Evolutionary conservation across 2,797 vertebrate species (phyloP).

Genomic region (Gorsachius magnificus): DNA sequence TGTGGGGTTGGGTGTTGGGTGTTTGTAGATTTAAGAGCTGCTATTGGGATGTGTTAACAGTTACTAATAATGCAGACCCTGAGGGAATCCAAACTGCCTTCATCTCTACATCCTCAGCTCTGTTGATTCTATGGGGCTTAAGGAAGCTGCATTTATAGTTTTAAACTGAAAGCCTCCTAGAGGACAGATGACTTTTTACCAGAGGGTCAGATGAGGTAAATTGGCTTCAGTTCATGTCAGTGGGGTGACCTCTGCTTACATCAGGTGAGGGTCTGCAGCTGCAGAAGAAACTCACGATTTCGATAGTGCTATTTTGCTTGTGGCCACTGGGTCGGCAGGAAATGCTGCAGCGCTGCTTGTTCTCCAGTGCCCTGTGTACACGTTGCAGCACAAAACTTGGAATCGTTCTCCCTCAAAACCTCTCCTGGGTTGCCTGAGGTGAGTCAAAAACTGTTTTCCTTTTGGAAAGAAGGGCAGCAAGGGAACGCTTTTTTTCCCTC

Average conservation of each 20-base stretch:
- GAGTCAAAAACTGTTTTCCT: slow-evolving; percentile 1
- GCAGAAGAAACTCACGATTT: neutral
- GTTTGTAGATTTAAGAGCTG: neutral
- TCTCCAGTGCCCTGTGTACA: neutral
- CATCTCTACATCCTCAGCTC: neutral
- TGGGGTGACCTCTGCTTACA: neutral
- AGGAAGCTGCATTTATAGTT: neutral
- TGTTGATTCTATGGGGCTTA: neutral
- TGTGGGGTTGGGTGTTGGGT: neutral
- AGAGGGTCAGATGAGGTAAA: neutral
- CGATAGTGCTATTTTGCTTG: neutral
- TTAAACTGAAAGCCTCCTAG: neutral
- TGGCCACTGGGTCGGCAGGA: neutral
- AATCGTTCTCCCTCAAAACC: neutral
- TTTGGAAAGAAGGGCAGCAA: neutral
- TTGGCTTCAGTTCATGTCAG: neutral
- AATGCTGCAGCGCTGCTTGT: neutral
- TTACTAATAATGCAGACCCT: neutral
- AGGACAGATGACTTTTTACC: neutral
- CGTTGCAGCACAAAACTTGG: neutral
- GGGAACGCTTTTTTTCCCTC: neutral
- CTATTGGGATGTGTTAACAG: neutral
- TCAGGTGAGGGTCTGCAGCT: neutral
- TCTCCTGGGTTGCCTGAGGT: slow-evolving; percentile 44
- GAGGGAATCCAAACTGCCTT: neutral